Conservation (phyloP, 2,888 invertebrate genomes). For the Molorchus minor region DNA sequence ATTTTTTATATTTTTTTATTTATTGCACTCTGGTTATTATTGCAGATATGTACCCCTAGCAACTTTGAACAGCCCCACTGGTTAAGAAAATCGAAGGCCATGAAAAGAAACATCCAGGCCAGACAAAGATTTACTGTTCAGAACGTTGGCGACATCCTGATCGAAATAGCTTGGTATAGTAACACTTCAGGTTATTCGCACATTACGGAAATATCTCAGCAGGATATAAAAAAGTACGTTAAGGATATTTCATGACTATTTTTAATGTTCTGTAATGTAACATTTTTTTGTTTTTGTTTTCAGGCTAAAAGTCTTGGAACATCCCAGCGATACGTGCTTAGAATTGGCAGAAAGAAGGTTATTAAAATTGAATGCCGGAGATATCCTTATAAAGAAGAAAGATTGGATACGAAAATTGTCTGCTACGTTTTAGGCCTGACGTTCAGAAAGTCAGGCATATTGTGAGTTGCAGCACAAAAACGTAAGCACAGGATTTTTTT, state of each 20-base stretch:
- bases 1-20: background rate
- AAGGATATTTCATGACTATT: constrained; percentile 5
- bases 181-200: constrained; percentile 68
- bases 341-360: constrained; percentile 91
- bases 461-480: constrained; percentile 49
- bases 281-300: constrained; percentile 8
- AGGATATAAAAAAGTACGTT: constrained; percentile 74
- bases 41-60: constrained; percentile 64
- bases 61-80: constrained; percentile 82
- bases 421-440: constrained; percentile 52
- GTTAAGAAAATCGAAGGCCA: constrained; percentile 79
- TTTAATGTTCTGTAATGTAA: background rate
- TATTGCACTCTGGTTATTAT: constrained; percentile 33
- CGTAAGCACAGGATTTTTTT: constrained; percentile 38
- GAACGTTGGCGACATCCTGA: constrained; percentile 80
- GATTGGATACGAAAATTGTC: constrained; percentile 78
- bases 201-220: constrained; percentile 78
- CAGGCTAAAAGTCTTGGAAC: constrained; percentile 82
- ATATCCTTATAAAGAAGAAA: constrained; percentile 78
- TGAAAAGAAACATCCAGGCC: constrained; percentile 65
- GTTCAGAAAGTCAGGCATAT: constrained; percentile 54
- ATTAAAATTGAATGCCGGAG: constrained; percentile 79
- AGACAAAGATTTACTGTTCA: constrained; percentile 76
- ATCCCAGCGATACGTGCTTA: constrained; percentile 86
- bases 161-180: constrained; percentile 85